phyloP scores from a whole-genome alignment of 2,888 invertebrate genomes.

The Parthenolecanium corni region DNA sequence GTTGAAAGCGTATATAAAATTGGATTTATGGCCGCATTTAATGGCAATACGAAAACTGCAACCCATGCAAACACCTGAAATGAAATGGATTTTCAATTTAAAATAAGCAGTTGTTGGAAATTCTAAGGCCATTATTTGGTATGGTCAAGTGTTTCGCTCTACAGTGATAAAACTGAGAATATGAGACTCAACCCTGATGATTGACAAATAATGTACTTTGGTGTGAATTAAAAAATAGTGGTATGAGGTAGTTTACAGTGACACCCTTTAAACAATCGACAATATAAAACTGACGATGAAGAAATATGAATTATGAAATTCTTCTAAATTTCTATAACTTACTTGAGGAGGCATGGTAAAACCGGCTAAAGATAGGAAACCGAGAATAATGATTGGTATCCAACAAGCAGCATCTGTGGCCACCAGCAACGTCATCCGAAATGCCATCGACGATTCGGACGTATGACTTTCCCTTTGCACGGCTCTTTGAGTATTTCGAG shows the following conservation, averaged over 20 bases:
- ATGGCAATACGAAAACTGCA: constrained; percentile 43
- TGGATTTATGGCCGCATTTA: constrained; percentile 45
- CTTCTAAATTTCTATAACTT: too few species aligned
- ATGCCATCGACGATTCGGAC: constrained; percentile 41
- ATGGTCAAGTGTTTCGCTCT: background rate
- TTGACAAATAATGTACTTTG: too few species aligned
- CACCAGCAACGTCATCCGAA: constrained; percentile 43
- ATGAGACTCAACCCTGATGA: too few species aligned
- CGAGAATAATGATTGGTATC: constrained; percentile 44
- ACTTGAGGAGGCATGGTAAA: constrained; percentile 41
- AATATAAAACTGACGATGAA: too few species aligned
- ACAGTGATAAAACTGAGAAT: too few species aligned
- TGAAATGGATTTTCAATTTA: too few species aligned
- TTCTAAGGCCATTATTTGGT: too few species aligned
- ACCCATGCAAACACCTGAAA: constrained; percentile 42
- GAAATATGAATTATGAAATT: too few species aligned
- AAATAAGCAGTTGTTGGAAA: background rate
- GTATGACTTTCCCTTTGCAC: constrained; percentile 36
- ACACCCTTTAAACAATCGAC: too few species aligned
- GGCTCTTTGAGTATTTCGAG: constrained; percentile 40
- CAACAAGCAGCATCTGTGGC: constrained; percentile 44
- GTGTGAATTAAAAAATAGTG: too few species aligned
- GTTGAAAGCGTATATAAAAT: constrained; percentile 42
- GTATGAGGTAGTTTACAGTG: too few species aligned
- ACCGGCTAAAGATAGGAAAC: constrained; percentile 41